Evolutionary conservation across 2,797 vertebrate genomes (phyloP), one percentile per base, ranked within the genome.

Genomic region (Philypnodon macrostomus): DNA sequence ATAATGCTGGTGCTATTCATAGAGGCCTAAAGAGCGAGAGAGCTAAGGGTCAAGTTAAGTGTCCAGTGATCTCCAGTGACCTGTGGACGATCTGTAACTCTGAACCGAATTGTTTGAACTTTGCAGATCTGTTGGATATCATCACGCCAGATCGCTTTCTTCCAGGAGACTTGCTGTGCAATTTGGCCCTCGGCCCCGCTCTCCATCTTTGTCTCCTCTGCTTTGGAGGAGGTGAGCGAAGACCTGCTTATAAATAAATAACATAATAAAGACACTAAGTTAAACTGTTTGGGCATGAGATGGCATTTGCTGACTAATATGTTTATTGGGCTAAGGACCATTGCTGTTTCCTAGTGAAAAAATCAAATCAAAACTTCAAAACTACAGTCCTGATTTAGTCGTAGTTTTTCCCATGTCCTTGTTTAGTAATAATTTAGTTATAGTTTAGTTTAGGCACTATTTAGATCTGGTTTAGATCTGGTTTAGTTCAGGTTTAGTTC

Each of bases 161-260:
- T 71, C 58, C 57, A 72, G 53, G 40, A 48, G 57, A 56, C 50
- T 23, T 60, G 58, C 52, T 47, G 47, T 17, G 14, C 62, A 71
- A 42, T 60, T 73, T 81, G 80, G 83, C 78, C 19, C 15, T 54
- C 47, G 41, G 80, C 83, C 77, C 65, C 64, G 72, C 67, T 80
- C 55, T 78, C 76, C 70, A 49, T 77, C 34, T 73, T 46, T 73
- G 72, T 81, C 73, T 67, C 61, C 58, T 66, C 46, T 0, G 9
- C 48, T 36, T 72, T 45, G 67, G 31, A 44, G 63, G 57, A 70
- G 53, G 15, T 34, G 5, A 50, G 58, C 51, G 27, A 44, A 74
- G 67, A 45, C 55, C 67, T 47, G 54, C 60, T 55, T 53, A 31
- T 30, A n/a, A n/a, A n/a, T n/a, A n/a, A n/a, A n/a, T n/a, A n/a